Conservation (phyloP, 92 coral and sea anemone genomes). For the Palythoa caribaeorum region DNA sequence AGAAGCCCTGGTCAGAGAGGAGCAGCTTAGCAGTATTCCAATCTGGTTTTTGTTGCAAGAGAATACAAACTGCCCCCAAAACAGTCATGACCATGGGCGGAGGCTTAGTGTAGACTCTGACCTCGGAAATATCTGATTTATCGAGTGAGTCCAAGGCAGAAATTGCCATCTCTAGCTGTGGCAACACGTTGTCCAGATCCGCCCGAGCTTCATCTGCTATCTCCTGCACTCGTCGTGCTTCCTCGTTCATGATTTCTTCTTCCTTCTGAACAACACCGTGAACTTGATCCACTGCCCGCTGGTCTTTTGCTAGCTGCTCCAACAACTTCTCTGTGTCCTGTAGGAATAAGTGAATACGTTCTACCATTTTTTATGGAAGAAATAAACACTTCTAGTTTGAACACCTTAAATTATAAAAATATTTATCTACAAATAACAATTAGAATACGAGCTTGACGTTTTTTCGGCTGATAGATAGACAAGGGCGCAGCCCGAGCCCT, state of each 20-base stretch:
- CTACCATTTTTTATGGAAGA: no score
- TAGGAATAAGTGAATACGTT: neutral
- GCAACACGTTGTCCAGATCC: constrained; percentile 90
- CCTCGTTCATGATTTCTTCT: constrained; percentile 92
- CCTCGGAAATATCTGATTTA: constrained; percentile 97
- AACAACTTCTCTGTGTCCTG: constrained; percentile 94
- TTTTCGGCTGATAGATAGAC: no score
- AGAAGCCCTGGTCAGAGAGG: constrained; percentile 87
- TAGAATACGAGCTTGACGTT: no score
- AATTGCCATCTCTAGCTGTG: constrained; percentile 86
- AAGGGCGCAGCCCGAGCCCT: no score
- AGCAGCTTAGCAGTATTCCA: constrained; percentile 94
- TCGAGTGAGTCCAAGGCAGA: constrained; percentile 88
- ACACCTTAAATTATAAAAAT: no score
- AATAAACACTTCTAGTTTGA: no score
- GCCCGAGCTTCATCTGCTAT: constrained; percentile 96
- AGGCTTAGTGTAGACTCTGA: constrained; percentile 98
- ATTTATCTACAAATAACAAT: no score
- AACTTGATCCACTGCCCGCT: constrained; percentile 94
- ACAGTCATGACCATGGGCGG: constrained; percentile 99
- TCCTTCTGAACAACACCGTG: constrained; percentile 92
- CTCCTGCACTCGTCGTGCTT: constrained; percentile 87
- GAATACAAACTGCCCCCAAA: constrained; percentile 88
- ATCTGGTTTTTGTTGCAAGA: constrained; percentile 96
- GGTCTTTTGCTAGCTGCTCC: constrained; percentile 96